A percentile compares a stretch with the other conserved stretches of the same genome.
phyloP scores from a whole-genome alignment of 1,140 invertebrate genomes.

The Aphidius ervi region DNA sequence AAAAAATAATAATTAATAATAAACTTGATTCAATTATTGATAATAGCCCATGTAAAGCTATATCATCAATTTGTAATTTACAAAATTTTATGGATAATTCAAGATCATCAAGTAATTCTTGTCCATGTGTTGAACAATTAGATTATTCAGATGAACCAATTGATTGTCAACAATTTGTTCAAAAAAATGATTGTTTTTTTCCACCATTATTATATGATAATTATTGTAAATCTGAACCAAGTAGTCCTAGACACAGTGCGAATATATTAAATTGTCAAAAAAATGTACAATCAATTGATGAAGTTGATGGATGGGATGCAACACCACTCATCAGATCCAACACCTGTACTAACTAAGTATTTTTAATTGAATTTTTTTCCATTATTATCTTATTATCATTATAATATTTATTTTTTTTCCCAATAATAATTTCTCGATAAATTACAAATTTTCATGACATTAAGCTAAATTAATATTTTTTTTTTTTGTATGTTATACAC shows the following conservation, averaged over 20 bases:
- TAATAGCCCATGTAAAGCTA: slow-evolving; percentile 50
- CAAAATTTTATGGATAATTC: slow-evolving; percentile 47
- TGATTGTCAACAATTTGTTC: slow-evolving; percentile 18
- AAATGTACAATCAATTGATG: slow-evolving; percentile 45
- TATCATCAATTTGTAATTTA: slow-evolving; percentile 26
- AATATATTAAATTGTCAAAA: slow-evolving; percentile 31
- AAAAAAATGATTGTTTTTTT: slow-evolving; percentile 14
- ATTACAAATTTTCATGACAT: background rate
- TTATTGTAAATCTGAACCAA: slow-evolving; percentile 49
- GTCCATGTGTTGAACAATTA: slow-evolving; percentile 60
- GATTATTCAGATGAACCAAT: slow-evolving; percentile 4
- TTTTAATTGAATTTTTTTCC: background rate
- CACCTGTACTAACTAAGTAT: slow-evolving; percentile 7
- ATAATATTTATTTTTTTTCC: background rate
- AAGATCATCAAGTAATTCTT: slow-evolving; percentile 56
- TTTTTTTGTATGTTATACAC: background rate
- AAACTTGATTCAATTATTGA: slow-evolving; percentile 51
- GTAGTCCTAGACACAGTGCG: slow-evolving; percentile 46
- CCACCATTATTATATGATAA: slow-evolving; percentile 27
- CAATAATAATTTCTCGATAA: too few relatives aligned
- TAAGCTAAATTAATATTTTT: too few relatives aligned
- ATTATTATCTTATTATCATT: background rate
- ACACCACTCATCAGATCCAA: slow-evolving; percentile 43
- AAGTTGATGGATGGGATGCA: slow-evolving; percentile 45
- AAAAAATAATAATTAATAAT: slow-evolving; percentile 22